Evolutionary conservation across 1,140 invertebrate genomes (phyloP).

Genomic region (Drosophila takahashii): DNA sequence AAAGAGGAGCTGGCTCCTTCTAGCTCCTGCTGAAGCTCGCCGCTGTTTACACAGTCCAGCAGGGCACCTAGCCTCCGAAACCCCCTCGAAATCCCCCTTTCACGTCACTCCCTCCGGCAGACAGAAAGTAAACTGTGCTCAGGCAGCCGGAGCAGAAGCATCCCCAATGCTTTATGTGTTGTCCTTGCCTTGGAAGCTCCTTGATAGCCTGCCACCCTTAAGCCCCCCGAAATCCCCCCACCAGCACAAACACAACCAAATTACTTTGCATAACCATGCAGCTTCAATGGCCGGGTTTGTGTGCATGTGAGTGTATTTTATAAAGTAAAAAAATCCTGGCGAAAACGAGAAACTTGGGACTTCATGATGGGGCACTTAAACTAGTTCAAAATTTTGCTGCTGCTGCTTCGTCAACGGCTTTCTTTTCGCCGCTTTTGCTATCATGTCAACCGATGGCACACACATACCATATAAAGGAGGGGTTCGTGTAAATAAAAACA

Average conservation of each 20-base stretch:
- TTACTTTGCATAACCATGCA: constrained; percentile 83
- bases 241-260: constrained; percentile 71
- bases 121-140: constrained; percentile 62
- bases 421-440: constrained; percentile 48
- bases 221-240: not conserved
- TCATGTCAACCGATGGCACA: constrained; percentile 69
- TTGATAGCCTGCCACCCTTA: constrained; percentile 1
- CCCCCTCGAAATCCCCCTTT: not conserved
- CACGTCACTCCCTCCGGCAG: constrained; percentile 16
- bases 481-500: constrained; percentile 80
- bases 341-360: constrained; percentile 83
- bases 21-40: constrained; percentile 19
- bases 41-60: constrained; percentile 69
- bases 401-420: constrained; percentile 49
- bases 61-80: constrained; percentile 46
- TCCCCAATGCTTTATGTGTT: constrained; percentile 70
- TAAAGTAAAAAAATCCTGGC: constrained; percentile 83
- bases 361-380: constrained; percentile 83
- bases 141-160: constrained; percentile 26
- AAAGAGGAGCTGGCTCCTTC: constrained; percentile 20
- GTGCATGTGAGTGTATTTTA: constrained; percentile 60
- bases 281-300: constrained; percentile 56
- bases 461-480: constrained; percentile 14
- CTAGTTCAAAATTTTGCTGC: constrained; percentile 77
- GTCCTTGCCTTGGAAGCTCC: constrained; percentile 64